Evolutionary conservation across 2,888 invertebrate genomes (phyloP).

Genomic region (Odontomyia ornata): DNA sequence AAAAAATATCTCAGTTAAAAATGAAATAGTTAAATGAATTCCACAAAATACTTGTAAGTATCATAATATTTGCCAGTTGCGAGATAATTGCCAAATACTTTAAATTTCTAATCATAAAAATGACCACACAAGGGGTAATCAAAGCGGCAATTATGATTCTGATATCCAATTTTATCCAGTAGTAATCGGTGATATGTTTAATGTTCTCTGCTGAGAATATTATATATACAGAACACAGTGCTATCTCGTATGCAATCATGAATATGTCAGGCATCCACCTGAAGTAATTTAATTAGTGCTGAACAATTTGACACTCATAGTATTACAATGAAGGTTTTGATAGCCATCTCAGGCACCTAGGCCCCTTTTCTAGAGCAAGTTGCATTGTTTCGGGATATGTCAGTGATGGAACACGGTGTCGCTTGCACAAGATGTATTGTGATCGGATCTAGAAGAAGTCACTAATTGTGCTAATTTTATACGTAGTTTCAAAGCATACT

Average conservation of each 20-base stretch:
- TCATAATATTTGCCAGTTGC: constrained; percentile 81
- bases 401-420: constrained; percentile 75
- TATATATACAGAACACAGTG: constrained; percentile 87
- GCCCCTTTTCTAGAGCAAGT: constrained; percentile 79
- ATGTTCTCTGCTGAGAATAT: constrained; percentile 79
- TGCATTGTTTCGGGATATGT: constrained; percentile 88
- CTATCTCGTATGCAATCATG: constrained; percentile 83
- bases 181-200: constrained; percentile 64
- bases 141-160: constrained; percentile 74
- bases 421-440: constrained; percentile 67
- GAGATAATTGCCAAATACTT: constrained; percentile 86
- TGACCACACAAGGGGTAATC: constrained; percentile 72
- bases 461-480: not conserved
- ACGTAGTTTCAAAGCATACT: not conserved
- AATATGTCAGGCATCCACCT: constrained; percentile 75
- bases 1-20: too few species aligned
- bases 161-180: constrained; percentile 61
- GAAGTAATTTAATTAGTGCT: constrained; percentile 56
- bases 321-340: constrained; percentile 67
- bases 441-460: not conserved
- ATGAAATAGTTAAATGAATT: too few species aligned
- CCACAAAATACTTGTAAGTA: constrained; percentile 67
- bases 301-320: not conserved
- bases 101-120: constrained; percentile 78
- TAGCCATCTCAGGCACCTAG: constrained; percentile 70